Base-by-base conservation (phyloP, 64 coral and sea anemone species). In the Orbicella faveolata region DNA sequence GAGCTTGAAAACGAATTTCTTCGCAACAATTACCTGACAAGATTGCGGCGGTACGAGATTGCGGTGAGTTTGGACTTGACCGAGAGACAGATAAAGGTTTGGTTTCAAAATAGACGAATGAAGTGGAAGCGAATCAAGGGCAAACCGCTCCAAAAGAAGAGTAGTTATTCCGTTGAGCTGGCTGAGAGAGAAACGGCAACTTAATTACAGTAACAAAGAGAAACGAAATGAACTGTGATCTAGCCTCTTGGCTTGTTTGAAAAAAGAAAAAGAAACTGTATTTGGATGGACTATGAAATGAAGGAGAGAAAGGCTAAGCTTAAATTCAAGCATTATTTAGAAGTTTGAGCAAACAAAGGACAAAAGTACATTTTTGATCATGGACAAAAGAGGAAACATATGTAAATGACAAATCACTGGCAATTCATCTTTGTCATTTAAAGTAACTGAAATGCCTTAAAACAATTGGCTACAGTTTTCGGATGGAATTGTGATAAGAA, bases 31-130 rank as follows among this genome's bases (percentile, higher is more conserved):
- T 92, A 92, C 19, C 61, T 92, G 0, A 88, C 90, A 57, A 81
- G 90, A 57, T 76, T 92, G 19, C 83, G 90, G 13, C 75, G 90
- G 20, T 92, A 92, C 76, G 90, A 92, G 65, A 92, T 92, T 48
- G 90, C 90, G 3, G 81, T 92, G n/a, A 87, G 83, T 78, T 73
- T 92, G 61, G 90, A 92, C 69, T 86, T 92, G 81, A 92, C 90
- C 1, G 90, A 92, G 36, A 79, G 90, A 79, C 90, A 92, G 52
- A 86, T 92, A 52, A 92, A 92, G 67, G 90, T 92, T 20, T 92
- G 90, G 90, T 92, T 92, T 77, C 90, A 92, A 77, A 92, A 92
- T 62, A 62, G 90, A 19, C 75, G 90, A 69, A 92, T 92, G 90
- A 92, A 92, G 64, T 92, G 90, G 90, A 92, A 92, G 21, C 83